phyloP scores from a whole-genome alignment of 1,140 invertebrate genomes.

The Drosophila albomicans region DNA sequence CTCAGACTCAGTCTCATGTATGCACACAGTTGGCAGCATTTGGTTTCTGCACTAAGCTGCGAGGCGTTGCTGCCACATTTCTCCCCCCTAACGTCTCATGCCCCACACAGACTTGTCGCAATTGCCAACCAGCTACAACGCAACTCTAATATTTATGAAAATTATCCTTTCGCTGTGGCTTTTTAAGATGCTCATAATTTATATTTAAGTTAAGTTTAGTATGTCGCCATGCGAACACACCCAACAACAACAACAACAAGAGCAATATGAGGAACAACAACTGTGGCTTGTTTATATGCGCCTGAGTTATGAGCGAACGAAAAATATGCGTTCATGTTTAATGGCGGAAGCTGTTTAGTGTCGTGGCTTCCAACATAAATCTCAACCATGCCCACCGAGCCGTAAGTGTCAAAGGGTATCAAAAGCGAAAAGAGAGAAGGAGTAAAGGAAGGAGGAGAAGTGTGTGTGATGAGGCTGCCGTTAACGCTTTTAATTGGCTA shows the following conservation, averaged over 20 bases:
- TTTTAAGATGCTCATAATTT: conserved; percentile 84
- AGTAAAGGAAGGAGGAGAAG: background rate
- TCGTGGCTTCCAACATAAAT: conserved; percentile 73
- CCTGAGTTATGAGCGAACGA: conserved; percentile 48
- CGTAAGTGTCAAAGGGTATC: conserved; percentile 66
- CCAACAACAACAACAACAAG: conserved; percentile 45
- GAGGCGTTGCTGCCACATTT: conserved; percentile 1
- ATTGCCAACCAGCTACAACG: conserved; percentile 18
- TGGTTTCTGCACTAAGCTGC: conserved; percentile 40
- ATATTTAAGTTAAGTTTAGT: conserved; percentile 82
- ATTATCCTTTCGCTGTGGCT: conserved; percentile 83
- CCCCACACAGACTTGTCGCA: background rate
- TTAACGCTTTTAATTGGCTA: conserved; percentile 48
- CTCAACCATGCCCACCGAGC: conserved; percentile 26
- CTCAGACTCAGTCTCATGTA: conserved; percentile 17
- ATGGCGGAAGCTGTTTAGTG: conserved; percentile 82
- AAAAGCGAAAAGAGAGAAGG: conserved; percentile 37
- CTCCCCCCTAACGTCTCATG: background rate
- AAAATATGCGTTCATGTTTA: conserved; percentile 75
- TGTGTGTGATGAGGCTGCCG: background rate
- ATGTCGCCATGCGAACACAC: conserved; percentile 66
- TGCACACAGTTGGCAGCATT: conserved; percentile 34
- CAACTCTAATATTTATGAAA: conserved; percentile 81
- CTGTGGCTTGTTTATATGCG: conserved; percentile 41
- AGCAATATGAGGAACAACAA: conserved; percentile 10